Conservation (phyloP, 2,888 invertebrate species). For the Rotaria socialis region DNA sequence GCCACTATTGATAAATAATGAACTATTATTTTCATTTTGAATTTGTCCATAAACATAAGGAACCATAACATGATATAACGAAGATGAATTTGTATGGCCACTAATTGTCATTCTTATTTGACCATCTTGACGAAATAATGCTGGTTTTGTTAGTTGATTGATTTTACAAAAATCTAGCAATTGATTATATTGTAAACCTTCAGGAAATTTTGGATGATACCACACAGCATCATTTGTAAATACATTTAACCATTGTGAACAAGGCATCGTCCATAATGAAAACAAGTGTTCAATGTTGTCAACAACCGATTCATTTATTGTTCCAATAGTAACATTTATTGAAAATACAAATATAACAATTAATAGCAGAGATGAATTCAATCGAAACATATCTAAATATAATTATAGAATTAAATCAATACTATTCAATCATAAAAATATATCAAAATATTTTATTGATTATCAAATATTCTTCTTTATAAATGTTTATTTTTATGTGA, state of each 20-base stretch:
- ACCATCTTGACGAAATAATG: conserved; percentile 24
- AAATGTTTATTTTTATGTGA: too few relatives aligned
- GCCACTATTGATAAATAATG: conserved; percentile 32
- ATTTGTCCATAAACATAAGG: conserved; percentile 34
- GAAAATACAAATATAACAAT: too few relatives aligned
- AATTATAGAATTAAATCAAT: too few relatives aligned
- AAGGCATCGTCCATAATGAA: conserved; percentile 24
- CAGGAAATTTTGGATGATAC: conserved; percentile 30
- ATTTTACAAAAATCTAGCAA: background rate
- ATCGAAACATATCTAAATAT: too few relatives aligned
- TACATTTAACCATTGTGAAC: background rate
- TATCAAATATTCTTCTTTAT: too few relatives aligned
- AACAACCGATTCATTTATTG: background rate
- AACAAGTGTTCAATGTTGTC: background rate
- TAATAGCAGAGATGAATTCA: too few relatives aligned
- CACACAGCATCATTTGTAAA: background rate
- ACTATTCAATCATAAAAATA: too few relatives aligned
- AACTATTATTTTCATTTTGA: conserved; percentile 7
- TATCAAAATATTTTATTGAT: too few relatives aligned
- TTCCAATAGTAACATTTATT: background rate
- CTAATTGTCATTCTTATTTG: background rate
- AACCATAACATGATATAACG: conserved; percentile 16
- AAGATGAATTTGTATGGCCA: background rate
- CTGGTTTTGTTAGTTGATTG: background rate
- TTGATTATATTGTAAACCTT: background rate